Evolutionary conservation across 2,888 invertebrate genomes (phyloP).

Genomic region (Lasioglossum zephyrum): DNA sequence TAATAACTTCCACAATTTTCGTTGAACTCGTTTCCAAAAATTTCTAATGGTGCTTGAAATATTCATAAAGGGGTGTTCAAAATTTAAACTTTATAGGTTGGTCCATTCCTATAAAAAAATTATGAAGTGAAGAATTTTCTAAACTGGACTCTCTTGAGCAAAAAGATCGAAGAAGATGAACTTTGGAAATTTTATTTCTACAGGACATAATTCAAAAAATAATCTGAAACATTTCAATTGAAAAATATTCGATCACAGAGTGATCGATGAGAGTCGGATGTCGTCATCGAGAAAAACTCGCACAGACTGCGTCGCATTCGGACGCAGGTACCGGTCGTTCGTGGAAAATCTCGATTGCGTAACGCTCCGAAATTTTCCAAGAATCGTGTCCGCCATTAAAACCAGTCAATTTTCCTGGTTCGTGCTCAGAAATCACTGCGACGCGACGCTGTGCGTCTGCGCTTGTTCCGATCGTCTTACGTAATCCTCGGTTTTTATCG

Average conservation of each 20-base stretch:
- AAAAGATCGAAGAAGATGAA: no score
- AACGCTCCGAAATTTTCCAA: conserved; percentile 24
- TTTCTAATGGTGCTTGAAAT: not conserved
- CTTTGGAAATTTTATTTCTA: not conserved
- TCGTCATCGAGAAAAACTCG: not conserved
- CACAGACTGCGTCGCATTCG: not conserved
- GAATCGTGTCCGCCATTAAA: not conserved
- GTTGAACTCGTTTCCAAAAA: not conserved
- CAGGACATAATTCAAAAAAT: not conserved
- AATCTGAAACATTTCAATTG: not conserved
- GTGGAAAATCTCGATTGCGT: not conserved
- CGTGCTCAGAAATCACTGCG: not conserved
- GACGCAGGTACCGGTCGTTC: not conserved
- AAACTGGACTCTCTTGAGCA: not conserved
- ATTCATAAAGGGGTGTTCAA: not conserved
- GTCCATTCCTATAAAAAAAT: not conserved
- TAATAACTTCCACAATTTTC: not conserved
- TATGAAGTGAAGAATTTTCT: not conserved
- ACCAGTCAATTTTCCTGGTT: conserved; percentile 5
- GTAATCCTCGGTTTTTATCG: conserved; percentile 12
- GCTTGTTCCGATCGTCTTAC: conserved; percentile 3
- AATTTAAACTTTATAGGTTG: not conserved
- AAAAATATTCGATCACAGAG: not conserved
- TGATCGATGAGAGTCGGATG: not conserved
- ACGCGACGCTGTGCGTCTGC: not conserved